Percentiles rank a stretch among this genome's conserved stretches.
Conservation (phyloP, 1,140 invertebrate species). For the Megalonaias nervosa region DNA sequence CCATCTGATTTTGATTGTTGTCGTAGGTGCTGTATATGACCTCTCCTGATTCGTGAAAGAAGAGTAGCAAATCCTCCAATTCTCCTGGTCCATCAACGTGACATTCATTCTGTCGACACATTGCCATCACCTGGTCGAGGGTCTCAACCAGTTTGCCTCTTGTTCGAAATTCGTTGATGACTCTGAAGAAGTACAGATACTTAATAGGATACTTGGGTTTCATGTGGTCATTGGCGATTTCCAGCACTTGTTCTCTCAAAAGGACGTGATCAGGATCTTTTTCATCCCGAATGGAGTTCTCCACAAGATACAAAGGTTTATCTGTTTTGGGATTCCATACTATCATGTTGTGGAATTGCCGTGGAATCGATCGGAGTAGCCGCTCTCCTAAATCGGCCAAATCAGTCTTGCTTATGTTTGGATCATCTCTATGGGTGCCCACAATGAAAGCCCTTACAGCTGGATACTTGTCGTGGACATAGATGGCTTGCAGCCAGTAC, state of each 20-base stretch:
- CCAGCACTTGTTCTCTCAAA: constrained; percentile 29
- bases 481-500: constrained; percentile 50
- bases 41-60: constrained; percentile 44
- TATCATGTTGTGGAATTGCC: constrained; percentile 45
- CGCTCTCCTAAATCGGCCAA: constrained; percentile 11
- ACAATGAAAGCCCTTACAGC: constrained; percentile 41
- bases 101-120: constrained; percentile 37
- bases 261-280: constrained; percentile 40
- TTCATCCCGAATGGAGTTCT: constrained; percentile 40
- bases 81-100: constrained; percentile 23
- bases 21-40: constrained; percentile 44
- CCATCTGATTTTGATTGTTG: constrained; percentile 42
- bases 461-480: constrained; percentile 38
- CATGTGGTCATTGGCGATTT: constrained; percentile 26
- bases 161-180: constrained; percentile 39
- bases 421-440: constrained; percentile 46
- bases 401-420: constrained; percentile 9
- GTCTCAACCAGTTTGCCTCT: constrained; percentile 25
- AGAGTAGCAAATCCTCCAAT: constrained; percentile 41
- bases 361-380: constrained; percentile 33
- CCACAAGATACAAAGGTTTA: constrained; percentile 43
- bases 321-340: constrained; percentile 46
- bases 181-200: constrained; percentile 44
- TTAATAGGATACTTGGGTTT: constrained; percentile 40
- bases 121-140: constrained; percentile 17